phyloP scores from a whole-genome alignment of 2,888 invertebrate genomes.

The Zootermopsis nevadensis region DNA sequence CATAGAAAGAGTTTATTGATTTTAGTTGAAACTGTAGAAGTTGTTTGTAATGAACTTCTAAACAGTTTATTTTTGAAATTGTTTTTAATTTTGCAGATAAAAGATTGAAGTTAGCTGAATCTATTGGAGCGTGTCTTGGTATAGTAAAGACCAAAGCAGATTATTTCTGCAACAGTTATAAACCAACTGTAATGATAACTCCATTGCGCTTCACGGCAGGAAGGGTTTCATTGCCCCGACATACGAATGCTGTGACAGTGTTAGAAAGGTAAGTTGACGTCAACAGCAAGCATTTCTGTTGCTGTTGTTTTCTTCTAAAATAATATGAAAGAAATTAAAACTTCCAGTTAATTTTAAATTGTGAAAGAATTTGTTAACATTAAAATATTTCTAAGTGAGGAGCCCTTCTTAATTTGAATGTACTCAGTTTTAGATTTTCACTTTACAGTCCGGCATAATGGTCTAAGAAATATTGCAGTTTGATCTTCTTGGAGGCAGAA shows the following conservation, averaged over 20 bases:
- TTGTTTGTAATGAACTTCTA: background rate
- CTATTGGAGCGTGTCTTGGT: constrained; percentile 84
- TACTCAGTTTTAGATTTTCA: too few relatives aligned
- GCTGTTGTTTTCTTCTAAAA: too few relatives aligned
- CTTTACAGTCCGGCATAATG: too few relatives aligned
- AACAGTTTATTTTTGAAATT: background rate
- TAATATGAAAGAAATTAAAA: too few relatives aligned
- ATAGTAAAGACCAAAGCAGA: constrained; percentile 85
- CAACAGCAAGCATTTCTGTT: background rate
- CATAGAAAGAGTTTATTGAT: too few relatives aligned
- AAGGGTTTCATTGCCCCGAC: constrained; percentile 64
- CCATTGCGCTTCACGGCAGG: constrained; percentile 75
- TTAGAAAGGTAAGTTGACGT: background rate
- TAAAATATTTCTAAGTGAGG: too few relatives aligned
- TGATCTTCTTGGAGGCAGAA: too few relatives aligned
- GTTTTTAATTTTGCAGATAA: constrained; percentile 64
- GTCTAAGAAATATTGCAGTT: too few relatives aligned
- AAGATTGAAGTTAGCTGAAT: constrained; percentile 75
- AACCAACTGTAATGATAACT: constrained; percentile 77
- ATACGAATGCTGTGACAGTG: background rate
- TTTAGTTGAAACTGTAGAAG: too few relatives aligned
- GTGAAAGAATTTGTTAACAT: background rate
- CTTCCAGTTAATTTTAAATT: too few relatives aligned
- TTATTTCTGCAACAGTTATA: constrained; percentile 81
- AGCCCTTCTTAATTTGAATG: too few relatives aligned